Percentiles rank a stretch among this genome's conserved stretches.
Conservation (phyloP, 2,113 vertebrate species). For the Labrus mixtus region DNA sequence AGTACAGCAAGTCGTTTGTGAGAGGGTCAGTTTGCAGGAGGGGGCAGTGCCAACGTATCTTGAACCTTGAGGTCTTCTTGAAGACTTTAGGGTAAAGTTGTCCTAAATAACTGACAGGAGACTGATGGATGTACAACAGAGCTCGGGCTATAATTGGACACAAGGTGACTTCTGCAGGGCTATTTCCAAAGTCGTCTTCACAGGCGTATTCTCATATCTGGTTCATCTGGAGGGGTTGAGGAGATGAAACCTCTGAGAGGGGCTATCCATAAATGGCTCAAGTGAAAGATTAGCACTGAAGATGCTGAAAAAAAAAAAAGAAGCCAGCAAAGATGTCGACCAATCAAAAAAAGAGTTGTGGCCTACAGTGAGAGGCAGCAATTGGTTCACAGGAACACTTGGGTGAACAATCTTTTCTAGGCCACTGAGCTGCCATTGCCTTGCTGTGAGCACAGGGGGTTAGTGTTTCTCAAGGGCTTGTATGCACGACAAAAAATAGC, state of each 20-base stretch:
- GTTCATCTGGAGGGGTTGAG: constrained; percentile 50
- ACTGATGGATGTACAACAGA: constrained; percentile 70
- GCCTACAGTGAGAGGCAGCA: background rate
- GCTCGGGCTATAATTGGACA: constrained; percentile 62
- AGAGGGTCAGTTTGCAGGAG: constrained; percentile 22
- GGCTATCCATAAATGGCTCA: constrained; percentile 50
- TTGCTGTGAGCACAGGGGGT: constrained; percentile 19
- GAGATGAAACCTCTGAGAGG: constrained; percentile 43
- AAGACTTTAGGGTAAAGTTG: constrained; percentile 65
- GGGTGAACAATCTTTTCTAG: constrained; percentile 37
- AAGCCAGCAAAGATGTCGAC: constrained; percentile 9
- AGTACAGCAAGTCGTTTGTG: constrained; percentile 32
- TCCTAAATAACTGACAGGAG: constrained; percentile 72
- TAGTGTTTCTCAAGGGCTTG: constrained; percentile 35
- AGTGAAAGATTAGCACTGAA: constrained; percentile 45
- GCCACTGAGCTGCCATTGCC: constrained; percentile 23
- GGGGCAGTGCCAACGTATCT: constrained; percentile 40
- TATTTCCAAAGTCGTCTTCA: constrained; percentile 57
- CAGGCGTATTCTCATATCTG: constrained; percentile 55
- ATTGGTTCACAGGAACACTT: constrained; percentile 34
- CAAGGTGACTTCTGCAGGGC: constrained; percentile 71
- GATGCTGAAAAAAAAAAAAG: background rate
- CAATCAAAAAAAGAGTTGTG: constrained; percentile 16
- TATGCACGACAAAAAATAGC: constrained; percentile 30
- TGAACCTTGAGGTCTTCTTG: constrained; percentile 44